Evolutionary conservation across 2,797 vertebrate genomes (phyloP).

Genomic region (Myotis findleyi): DNA sequence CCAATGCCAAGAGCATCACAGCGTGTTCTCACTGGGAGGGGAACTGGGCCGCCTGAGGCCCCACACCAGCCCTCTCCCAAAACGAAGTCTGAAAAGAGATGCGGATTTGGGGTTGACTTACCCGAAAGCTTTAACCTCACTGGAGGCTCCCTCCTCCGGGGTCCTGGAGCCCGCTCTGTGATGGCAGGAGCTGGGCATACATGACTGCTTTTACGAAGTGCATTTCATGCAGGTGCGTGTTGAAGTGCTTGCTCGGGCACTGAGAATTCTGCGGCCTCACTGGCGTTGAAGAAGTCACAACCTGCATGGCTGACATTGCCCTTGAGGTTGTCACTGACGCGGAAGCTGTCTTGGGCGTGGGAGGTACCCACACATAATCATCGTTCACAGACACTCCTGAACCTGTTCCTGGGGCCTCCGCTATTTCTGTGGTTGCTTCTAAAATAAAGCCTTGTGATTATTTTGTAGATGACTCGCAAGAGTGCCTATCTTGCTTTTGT

Average conservation of each 20-base stretch:
- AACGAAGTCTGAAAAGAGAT: neutral
- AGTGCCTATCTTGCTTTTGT: neutral
- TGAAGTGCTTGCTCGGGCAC: neutral
- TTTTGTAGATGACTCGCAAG: neutral
- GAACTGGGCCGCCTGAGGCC: neutral
- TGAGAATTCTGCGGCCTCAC: neutral
- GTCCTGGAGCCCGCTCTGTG: neutral
- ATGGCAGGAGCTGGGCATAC: neutral
- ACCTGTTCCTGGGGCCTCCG: slow-evolving; percentile 12
- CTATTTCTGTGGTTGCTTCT: slow-evolving; percentile 27
- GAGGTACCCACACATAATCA: slow-evolving; percentile 57
- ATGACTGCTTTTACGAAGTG: neutral
- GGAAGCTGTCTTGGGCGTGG: neutral
- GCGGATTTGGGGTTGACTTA: neutral
- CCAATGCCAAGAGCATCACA: neutral
- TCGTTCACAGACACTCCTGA: slow-evolving; percentile 32
- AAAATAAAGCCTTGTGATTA: slow-evolving; percentile 39
- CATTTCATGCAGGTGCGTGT: neutral
- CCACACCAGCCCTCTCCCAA: neutral
- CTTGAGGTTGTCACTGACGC: neutral
- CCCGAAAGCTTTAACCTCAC: neutral
- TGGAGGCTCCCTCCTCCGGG: neutral
- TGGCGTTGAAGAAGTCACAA: neutral
- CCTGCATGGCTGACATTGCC: neutral
- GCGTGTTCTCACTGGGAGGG: neutral